Base-by-base conservation (phyloP, 2,797 vertebrate genomes). In the Bryconaethiops microstoma region DNA sequence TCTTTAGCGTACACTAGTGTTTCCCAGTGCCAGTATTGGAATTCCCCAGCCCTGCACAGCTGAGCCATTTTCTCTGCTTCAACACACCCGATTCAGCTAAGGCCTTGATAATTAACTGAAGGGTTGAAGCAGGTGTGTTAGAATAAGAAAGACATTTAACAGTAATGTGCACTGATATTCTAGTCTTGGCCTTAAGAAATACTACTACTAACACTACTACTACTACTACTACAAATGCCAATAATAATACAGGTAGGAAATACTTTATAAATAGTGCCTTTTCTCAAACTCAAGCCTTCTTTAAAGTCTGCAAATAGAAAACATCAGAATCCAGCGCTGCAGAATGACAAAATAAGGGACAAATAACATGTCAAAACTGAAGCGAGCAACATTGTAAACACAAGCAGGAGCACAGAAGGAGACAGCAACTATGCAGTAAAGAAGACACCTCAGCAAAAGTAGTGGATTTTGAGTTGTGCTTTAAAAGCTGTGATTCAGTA, bases 61-160 rank as follows among this genome's bases (percentile, higher is more conserved):
- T 48, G 71, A 74, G 19, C 35, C 52, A 45, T 48, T 35, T 60
- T 60, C 52, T 21, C 42, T 80, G 23, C 48, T 73, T 23, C 42
- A 59, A 21, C 64, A 68, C 71, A 59, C 62, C 40, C 60, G 63
- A 68, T 65, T 80, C 63, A 50, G 70, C 70, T 79, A 74, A 79
- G 23, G 52, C 52, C 40, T 74, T 57, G 71, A 68, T 80, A 74
- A 80, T 75, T 59, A 80, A 63, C 52, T 16, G 1, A n/a, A 42
- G 48, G 40, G 16, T 42, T 55, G 59, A 55, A 79, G 78, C 69
- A 79, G 52, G 55, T 74, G 62, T 65, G 40, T n/a, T 29, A 42
- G n/a, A 74, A 17, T 40, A 52, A 55, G 10, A 10, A 73, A 48
- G 19, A 35, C 25, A 63, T 4, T 48, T 19, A 14, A 23, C 23